phyloP scores from a whole-genome alignment of 2,797 vertebrate species.

The Sebastes ruberrimus region DNA sequence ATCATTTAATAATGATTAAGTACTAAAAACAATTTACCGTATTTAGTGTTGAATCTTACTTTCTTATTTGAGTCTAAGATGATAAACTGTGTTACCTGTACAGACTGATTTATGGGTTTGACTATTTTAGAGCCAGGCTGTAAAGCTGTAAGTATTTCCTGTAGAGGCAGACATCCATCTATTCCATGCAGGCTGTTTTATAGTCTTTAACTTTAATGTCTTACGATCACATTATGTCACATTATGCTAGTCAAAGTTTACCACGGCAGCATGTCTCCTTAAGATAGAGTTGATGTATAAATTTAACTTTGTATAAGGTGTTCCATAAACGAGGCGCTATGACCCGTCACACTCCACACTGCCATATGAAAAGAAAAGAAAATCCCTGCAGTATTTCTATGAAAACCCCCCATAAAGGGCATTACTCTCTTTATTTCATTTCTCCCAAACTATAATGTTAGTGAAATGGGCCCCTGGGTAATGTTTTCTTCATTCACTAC shows the following conservation, averaged over 20 bases:
- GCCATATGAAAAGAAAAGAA: background rate
- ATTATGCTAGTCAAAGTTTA: background rate
- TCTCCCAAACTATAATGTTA: background rate
- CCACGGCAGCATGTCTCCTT: background rate
- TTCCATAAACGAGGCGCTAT: background rate
- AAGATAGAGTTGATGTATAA: background rate
- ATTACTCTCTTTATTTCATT: background rate
- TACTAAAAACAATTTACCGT: background rate
- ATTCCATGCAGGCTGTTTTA: background rate
- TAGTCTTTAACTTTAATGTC: background rate
- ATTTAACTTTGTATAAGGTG: background rate
- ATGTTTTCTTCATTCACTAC: constrained; percentile 15
- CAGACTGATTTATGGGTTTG: background rate
- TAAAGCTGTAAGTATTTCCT: background rate
- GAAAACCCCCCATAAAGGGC: constrained; percentile 1
- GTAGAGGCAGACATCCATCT: background rate
- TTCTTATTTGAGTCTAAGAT: background rate
- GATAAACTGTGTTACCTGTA: background rate
- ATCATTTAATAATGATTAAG: too few species aligned
- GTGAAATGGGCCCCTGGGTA: background rate
- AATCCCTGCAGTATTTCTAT: background rate
- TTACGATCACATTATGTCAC: background rate
- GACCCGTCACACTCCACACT: background rate
- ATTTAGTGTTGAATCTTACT: too few species aligned
- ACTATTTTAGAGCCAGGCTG: background rate